Percentiles rank a stretch among this genome's conserved stretches.
These are phyloP conservation scores for Erebia epiphron DNA, from an alignment of 2,888 invertebrate species.

Conservation along the genomic window DNA sequence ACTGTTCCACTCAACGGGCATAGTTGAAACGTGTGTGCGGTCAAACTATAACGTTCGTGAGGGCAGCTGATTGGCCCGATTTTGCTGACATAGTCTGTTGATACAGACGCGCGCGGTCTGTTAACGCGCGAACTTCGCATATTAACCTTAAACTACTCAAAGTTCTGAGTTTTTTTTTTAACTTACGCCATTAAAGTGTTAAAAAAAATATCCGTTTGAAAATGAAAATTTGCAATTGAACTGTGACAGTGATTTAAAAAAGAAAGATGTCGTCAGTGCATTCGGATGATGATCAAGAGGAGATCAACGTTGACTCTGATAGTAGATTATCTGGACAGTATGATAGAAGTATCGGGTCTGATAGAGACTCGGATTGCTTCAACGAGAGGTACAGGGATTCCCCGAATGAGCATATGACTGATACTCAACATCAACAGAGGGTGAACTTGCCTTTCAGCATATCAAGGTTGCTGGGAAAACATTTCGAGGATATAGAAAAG, in stretches of 20 bases:
- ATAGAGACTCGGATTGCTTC: conserved; percentile 80
- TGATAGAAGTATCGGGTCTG: conserved; percentile 80
- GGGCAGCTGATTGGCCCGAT: conserved; percentile 75
- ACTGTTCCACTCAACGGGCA: conserved; percentile 81
- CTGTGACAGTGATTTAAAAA: conserved; percentile 58
- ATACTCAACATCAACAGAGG: conserved; percentile 77
- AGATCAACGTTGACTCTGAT: conserved; percentile 87
- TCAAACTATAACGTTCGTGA: conserved; percentile 78
- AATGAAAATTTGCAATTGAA: conserved; percentile 46
- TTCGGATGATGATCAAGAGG: conserved; percentile 85
- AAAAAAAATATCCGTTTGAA: too few species aligned
- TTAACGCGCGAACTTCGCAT: conserved; percentile 52
- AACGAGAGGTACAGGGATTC: conserved; percentile 76
- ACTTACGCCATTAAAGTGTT: conserved; percentile 22
- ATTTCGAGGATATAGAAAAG: conserved; percentile 85
- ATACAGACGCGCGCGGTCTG: conserved; percentile 72
- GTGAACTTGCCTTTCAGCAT: conserved; percentile 90
- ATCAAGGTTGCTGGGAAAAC: conserved; percentile 90
- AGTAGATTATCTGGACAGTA: conserved; percentile 82
- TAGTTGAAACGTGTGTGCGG: conserved; percentile 80
- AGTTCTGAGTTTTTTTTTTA: conserved; percentile 34
- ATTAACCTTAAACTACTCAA: conserved; percentile 28
- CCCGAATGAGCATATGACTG: conserved; percentile 77
- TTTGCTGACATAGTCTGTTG: conserved; percentile 70
- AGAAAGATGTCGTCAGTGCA: conserved; percentile 77